These are phyloP conservation scores for Coreoperca whiteheadi DNA, from an alignment of 2,113 vertebrate genomes.

Conservation along the genomic window DNA sequence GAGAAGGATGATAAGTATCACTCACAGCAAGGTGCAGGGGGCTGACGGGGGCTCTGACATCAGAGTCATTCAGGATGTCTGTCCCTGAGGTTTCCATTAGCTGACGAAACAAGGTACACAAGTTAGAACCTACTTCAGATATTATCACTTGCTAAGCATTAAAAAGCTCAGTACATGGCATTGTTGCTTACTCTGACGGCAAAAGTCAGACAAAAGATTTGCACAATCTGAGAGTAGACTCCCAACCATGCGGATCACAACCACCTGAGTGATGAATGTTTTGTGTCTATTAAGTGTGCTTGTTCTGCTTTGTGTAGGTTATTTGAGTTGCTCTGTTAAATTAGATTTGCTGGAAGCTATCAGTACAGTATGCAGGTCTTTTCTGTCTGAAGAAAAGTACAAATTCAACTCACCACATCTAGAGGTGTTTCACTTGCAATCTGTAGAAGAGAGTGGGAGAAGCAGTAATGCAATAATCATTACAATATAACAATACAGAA, in stretches of 20 bases:
- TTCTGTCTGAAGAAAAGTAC: background rate
- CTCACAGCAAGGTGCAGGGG: slow-evolving; percentile 97
- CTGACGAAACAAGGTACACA: slow-evolving; percentile 76
- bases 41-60: slow-evolving; percentile 93
- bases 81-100: slow-evolving; percentile 97
- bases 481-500: background rate
- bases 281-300: background rate
- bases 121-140: slow-evolving; percentile 8
- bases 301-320: background rate
- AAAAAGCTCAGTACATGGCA: background rate
- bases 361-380: background rate
- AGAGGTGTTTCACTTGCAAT: slow-evolving; percentile 97
- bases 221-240: background rate
- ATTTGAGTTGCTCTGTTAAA: background rate
- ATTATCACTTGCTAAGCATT: background rate
- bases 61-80: slow-evolving; percentile 94
- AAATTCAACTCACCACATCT: slow-evolving; percentile 93
- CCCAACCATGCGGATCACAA: background rate
- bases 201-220: background rate
- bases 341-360: background rate
- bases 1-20: slow-evolving; percentile 45
- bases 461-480: background rate
- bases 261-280: background rate
- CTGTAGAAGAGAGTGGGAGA: slow-evolving; percentile 82
- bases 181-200: background rate